Conservation (phyloP, 1,140 invertebrate species). For the Campoletis sonorensis region DNA sequence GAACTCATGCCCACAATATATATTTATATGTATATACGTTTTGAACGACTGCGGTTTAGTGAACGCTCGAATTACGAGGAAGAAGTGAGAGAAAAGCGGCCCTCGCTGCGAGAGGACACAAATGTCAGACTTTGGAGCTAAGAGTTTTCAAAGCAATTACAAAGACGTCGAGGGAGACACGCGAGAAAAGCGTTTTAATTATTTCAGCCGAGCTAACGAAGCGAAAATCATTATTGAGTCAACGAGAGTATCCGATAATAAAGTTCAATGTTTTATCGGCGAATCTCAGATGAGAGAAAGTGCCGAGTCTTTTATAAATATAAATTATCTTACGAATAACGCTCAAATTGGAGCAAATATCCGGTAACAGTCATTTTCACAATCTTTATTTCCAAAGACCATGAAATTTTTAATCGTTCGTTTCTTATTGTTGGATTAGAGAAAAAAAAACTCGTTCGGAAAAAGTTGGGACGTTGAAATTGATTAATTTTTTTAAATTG, state of each 20-base stretch:
- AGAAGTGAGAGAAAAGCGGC: background rate
- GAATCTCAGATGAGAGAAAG: background rate
- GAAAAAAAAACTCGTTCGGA: too few species aligned
- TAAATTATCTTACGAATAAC: background rate
- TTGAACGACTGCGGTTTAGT: background rate
- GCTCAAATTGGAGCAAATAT: background rate
- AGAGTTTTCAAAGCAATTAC: slow-evolving; percentile 9
- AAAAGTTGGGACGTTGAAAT: too few species aligned
- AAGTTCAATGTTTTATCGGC: background rate
- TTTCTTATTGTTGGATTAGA: background rate
- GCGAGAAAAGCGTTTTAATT: background rate
- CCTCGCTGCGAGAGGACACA: background rate
- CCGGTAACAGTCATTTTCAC: background rate
- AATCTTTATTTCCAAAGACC: background rate
- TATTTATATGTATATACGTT: background rate
- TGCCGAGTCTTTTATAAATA: background rate
- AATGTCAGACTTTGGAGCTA: background rate
- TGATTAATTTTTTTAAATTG: too few species aligned
- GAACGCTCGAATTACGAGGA: background rate
- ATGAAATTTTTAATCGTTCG: background rate
- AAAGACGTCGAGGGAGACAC: slow-evolving; percentile 4
- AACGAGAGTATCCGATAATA: slow-evolving; percentile 6
- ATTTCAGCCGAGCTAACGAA: background rate
- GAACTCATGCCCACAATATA: background rate
- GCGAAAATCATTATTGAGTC: slow-evolving; percentile 10